Percentiles rank a stretch among this genome's conserved stretches.
phyloP scores from a whole-genome alignment of 2,888 invertebrate species.

The Tribolium freemani region DNA sequence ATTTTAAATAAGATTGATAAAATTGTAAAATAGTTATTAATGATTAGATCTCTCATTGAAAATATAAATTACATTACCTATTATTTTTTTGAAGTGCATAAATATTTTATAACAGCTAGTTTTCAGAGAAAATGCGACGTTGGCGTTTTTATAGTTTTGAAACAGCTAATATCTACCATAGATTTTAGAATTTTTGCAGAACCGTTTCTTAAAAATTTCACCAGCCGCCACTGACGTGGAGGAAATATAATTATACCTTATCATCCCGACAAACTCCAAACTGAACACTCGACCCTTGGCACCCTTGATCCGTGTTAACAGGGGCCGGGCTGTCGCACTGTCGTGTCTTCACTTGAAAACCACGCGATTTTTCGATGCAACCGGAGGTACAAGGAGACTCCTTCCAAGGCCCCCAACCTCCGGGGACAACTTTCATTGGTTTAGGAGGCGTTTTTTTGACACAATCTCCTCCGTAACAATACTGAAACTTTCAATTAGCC shows the following conservation, averaged over 20 bases:
- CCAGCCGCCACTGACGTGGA: too few species aligned
- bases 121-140: too few species aligned
- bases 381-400: conserved; percentile 76
- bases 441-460: conserved; percentile 66
- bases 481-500: conserved; percentile 65
- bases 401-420: conserved; percentile 78
- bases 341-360: conserved; percentile 73
- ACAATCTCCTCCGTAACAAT: conserved; percentile 79
- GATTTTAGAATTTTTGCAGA: too few species aligned
- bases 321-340: conserved; percentile 71
- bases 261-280: conserved; percentile 78
- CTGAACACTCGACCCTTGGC: conserved; percentile 76
- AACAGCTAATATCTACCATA: too few species aligned
- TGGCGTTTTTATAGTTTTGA: too few species aligned
- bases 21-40: too few species aligned
- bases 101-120: too few species aligned
- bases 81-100: too few species aligned
- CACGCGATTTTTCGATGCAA: conserved; percentile 76
- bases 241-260: conserved; percentile 66
- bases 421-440: conserved; percentile 65
- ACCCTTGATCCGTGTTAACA: conserved; percentile 71
- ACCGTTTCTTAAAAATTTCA: too few species aligned
- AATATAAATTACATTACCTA: too few species aligned
- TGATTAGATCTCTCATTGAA: too few species aligned
- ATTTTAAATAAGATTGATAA: too few species aligned